These are phyloP conservation scores for Latrodectus geometricus DNA, from an alignment of 1,140 invertebrate species.

Conservation along the genomic window DNA sequence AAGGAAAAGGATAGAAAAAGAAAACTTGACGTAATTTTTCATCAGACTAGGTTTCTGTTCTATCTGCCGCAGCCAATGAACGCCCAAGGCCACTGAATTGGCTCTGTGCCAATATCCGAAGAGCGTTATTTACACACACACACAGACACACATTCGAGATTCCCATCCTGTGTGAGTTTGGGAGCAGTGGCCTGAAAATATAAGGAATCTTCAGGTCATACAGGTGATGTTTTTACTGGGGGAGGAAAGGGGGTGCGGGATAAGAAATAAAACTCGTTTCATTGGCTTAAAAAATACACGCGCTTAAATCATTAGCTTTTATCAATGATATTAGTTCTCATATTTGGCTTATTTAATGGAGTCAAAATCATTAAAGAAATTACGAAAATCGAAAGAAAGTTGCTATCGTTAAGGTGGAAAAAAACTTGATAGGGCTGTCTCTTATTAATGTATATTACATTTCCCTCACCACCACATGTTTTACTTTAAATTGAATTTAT, in stretches of 20 bases:
- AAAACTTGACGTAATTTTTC: slow-evolving; percentile 16
- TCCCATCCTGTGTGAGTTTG: neutral
- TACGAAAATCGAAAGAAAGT: too few relatives aligned
- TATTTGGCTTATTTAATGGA: too few relatives aligned
- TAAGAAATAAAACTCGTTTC: neutral
- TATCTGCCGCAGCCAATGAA: slow-evolving; percentile 30
- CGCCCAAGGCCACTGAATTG: slow-evolving; percentile 46
- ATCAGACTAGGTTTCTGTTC: neutral
- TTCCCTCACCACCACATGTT: too few relatives aligned
- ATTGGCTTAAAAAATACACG: too few relatives aligned
- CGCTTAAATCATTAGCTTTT: too few relatives aligned
- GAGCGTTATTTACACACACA: slow-evolving; percentile 44
- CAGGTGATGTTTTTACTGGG: slow-evolving; percentile 2
- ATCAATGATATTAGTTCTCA: too few relatives aligned
- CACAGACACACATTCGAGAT: neutral
- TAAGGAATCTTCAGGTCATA: neutral
- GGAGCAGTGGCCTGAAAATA: slow-evolving; percentile 4
- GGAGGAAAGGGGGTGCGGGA: neutral
- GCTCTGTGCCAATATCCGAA: slow-evolving; percentile 18
- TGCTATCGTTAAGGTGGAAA: too few relatives aligned
- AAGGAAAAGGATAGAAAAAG: neutral
- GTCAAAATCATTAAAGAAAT: too few relatives aligned
- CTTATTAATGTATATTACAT: too few relatives aligned
- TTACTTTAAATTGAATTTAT: too few relatives aligned
- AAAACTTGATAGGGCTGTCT: too few relatives aligned